Percentiles rank a stretch among this genome's conserved stretches.
Evolutionary conservation across 2,113 vertebrate genomes (phyloP).

Genomic region (Scytalopus superciliaris): DNA sequence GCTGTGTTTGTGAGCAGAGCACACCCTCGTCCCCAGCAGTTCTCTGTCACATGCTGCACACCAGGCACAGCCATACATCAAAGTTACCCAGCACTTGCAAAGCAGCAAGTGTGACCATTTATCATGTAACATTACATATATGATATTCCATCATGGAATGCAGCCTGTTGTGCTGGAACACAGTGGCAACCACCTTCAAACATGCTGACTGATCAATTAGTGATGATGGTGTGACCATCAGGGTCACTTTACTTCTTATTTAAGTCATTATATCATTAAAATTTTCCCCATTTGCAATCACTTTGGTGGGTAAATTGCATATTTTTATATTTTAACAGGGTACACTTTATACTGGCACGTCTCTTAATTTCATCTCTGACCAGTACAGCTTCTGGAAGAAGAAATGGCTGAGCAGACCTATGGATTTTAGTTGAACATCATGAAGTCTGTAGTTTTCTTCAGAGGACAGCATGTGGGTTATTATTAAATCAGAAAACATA

Average conservation of each 20-base stretch:
- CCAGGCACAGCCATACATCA: background rate
- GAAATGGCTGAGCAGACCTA: background rate
- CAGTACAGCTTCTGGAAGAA: background rate
- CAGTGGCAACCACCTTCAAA: background rate
- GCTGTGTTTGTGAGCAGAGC: background rate
- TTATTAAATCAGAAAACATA: slow-evolving; percentile 56
- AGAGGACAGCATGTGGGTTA: slow-evolving; percentile 32
- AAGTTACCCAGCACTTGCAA: background rate
- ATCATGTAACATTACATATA: background rate
- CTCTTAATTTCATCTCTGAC: background rate
- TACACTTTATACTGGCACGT: background rate
- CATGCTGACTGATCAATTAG: background rate
- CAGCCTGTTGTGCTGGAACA: background rate
- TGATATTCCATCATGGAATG: background rate
- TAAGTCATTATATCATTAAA: background rate
- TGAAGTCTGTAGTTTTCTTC: slow-evolving; percentile 31
- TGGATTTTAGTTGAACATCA: background rate
- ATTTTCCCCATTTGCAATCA: background rate
- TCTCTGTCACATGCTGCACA: background rate
- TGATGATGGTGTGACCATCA: background rate
- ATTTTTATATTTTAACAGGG: background rate
- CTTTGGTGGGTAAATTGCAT: background rate
- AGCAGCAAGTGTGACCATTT: background rate
- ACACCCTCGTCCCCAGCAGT: background rate
- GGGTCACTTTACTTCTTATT: background rate